phyloP scores from a whole-genome alignment of 2,888 invertebrate genomes.

The Synergus umbraculus region DNA sequence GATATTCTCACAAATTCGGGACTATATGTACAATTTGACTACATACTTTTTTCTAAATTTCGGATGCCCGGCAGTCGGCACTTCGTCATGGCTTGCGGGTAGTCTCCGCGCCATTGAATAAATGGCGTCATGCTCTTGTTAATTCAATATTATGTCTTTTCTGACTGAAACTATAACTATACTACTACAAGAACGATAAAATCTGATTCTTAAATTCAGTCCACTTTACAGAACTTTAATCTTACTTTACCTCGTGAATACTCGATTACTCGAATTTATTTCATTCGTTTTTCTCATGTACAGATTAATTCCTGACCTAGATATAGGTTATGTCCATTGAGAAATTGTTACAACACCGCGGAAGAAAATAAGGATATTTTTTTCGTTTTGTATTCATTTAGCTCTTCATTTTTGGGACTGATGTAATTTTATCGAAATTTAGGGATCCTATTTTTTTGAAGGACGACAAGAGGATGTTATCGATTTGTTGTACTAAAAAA shows the following conservation, averaged over 20 bases:
- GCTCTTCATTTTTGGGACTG: background rate
- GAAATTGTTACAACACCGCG: background rate
- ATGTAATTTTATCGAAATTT: background rate
- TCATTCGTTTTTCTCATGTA: background rate
- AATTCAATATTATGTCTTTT: slow-evolving; percentile 4
- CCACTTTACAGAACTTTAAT: background rate
- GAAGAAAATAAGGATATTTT: background rate
- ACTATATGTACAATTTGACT: slow-evolving; percentile 1
- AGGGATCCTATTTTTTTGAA: background rate
- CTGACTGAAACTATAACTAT: no score
- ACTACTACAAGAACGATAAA: slow-evolving; percentile 30
- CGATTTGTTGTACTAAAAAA: background rate
- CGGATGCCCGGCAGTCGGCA: slow-evolving; percentile 22
- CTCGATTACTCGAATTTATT: background rate
- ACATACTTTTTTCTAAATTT: background rate
- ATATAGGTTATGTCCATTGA: background rate
- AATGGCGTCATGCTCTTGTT: slow-evolving; percentile 60
- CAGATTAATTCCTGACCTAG: background rate
- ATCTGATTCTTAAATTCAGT: background rate
- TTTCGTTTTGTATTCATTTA: background rate
- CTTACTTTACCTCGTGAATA: no score
- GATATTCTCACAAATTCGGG: background rate
- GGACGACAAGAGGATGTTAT: background rate
- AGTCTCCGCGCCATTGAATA: slow-evolving; percentile 68
- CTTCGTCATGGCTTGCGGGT: slow-evolving; percentile 18